phyloP scores from a whole-genome alignment of 1,140 invertebrate species.

The Coelopa frigida region DNA sequence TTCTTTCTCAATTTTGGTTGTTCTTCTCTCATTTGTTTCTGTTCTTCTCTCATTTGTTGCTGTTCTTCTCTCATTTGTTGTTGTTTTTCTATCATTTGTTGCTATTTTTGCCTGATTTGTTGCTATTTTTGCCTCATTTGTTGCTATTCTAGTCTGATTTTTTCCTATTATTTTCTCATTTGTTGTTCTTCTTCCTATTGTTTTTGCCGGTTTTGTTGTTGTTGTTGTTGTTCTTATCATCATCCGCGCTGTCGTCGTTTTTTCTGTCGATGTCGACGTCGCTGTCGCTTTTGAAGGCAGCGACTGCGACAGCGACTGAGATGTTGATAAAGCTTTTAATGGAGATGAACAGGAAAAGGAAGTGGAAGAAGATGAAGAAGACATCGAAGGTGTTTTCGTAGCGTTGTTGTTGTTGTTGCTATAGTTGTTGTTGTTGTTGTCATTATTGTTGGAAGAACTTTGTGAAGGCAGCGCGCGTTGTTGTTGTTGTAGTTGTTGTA shows the following conservation, averaged over 20 bases:
- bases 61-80: no score
- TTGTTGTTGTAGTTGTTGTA: background rate
- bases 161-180: no score
- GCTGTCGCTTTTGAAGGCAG: background rate
- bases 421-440: constrained; percentile 5
- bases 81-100: no score
- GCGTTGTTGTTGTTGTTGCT: background rate
- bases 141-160: no score
- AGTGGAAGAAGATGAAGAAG: background rate
- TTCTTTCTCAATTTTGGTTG: no score
- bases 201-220: constrained; percentile 2
- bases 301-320: background rate
- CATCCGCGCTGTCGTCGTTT: background rate
- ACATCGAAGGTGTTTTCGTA: background rate
- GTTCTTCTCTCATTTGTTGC: no score
- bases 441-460: background rate
- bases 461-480: background rate
- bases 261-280: background rate
- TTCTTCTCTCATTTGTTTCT: no score
- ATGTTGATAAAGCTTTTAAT: background rate
- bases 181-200: no score
- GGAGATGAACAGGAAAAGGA: no score
- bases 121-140: no score
- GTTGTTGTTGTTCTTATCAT: constrained; percentile 1
- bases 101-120: no score